Evolutionary conservation across 2,113 vertebrate genomes (phyloP), one percentile per base, ranked within the genome.

Genomic region (Myotis davidii): DNA sequence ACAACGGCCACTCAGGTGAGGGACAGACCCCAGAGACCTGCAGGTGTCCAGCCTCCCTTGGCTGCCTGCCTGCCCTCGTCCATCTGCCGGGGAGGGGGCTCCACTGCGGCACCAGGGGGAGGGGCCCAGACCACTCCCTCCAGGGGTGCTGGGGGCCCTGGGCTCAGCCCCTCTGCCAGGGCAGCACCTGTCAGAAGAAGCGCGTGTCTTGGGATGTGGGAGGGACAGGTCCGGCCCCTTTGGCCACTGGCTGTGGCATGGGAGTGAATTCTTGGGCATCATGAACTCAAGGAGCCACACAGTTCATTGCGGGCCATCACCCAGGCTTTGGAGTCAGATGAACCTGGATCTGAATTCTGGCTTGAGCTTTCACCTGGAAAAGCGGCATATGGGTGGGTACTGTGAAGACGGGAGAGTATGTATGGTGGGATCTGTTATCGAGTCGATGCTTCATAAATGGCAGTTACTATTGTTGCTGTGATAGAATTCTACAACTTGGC

Each of bases 1-100:
- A 99, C 94, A 99, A 99, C 27, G 99, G 99, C 37, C 99, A 99
- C 91, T 99, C 99, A 94, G 98, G 99, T 99, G 98, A 99, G 98
- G 90, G 50, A 25, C 54, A 21, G 67, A 37, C 29, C 65, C 54
- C 39, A 0, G 0, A 23, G 13, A 32, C 27, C 54, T 17, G 32
- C 5, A 39, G 52, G 29, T 4, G 12, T 52, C 20, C 39, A 77
- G 72, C 45, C 59, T 32, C 79, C 37, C 67, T 61, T 4, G 23
- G 29, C 65, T 77, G 21, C 79, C 42, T 37, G 87, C n/a, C 78
- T 48, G 39, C 6, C n/a, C 34, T 48, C n/a, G 39, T 59, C 39
- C 17, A 8, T 25, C 21, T 82, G n/a, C 9, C 10, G 5, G 9
- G 39, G 27, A 48, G 4, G 32, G 37, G 8, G 8, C 16, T 78